Percentiles rank a stretch among this genome's conserved stretches.
These are phyloP conservation scores for zebrafish (Danio rerio) DNA, from an alignment of 2,113 vertebrate genomes.

Conservation along the genomic window GRCz12tu NC_133177.1:40040501-40041000, in stretches of 20 bases:
- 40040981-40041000: not conserved
- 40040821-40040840: not conserved
- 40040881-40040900: constrained; percentile 35
- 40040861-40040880: constrained; percentile 28
- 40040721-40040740: not conserved
- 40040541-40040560: constrained; percentile 41
- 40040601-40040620: constrained; percentile 36
- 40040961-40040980: not conserved
- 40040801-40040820: constrained; percentile 10
- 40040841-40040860: constrained; percentile 39
- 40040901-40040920: constrained; percentile 26
- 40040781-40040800: constrained; percentile 9
- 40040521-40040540: constrained; percentile 19
- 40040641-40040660: constrained; percentile 58
- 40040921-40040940: constrained; percentile 29
- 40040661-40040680: constrained; percentile 10
- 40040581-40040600: constrained; percentile 47
- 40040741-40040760: not conserved
- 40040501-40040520: constrained; percentile 23
- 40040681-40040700: not conserved
- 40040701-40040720: not conserved
- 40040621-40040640: constrained; percentile 57
- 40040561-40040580: constrained; percentile 60
- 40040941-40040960: not conserved
- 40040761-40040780: constrained; percentile 8